Base-by-base conservation (phyloP, 2,797 vertebrate genomes). In the Salarias fasciatus region DNA sequence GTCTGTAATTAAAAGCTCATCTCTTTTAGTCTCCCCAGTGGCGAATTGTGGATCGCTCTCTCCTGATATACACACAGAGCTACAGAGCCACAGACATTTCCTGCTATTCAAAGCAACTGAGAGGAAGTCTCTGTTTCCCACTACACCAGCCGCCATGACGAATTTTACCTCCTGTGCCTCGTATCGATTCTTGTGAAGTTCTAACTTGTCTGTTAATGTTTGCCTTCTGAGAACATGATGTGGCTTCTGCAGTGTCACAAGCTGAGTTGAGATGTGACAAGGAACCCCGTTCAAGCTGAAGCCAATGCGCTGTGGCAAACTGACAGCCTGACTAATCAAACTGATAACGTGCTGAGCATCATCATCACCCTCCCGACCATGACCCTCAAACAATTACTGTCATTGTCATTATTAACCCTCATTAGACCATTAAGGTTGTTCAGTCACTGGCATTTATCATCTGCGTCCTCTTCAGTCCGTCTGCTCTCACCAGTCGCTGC, bases 1-100 rank as follows among this genome's bases (percentile, higher is more conserved):
- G 79, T 60, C 70, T 72, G 79, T 89, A 87, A 91, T 91, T 91
- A 91, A 91, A 90, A 87, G 86, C 77, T 66, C 44, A 43, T 87
- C 76, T 82, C 69, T 72, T 84, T 85, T 73, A 63, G 68, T 74
- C 51, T 80, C 78, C 72, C 79, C 46, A 44, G 75, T 75, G 82
- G 67, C 82, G 80, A 74, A 61, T 76, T 79, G 78, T 58, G 63
- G 79, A 86, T 74, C 43, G 65, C 46, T 67, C 75, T 69, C 76
- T 65, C 66, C 59, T 59, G 50, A 72, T 75, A 82, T 51, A 68
- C 42, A 50, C 63, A 4, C 2, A 65, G 42, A 62, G 72, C 75
- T 46, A 65, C 58, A 62, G 18, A 80, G 45, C 62, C 35, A 53
- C 66, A 0, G 62, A 60, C 54, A 52, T 69, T 75, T 75, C n/a